These are phyloP conservation scores for Cricetomys ansorgei DNA, from an alignment of 2,113 vertebrate species.

Conservation along the genomic window DNA sequence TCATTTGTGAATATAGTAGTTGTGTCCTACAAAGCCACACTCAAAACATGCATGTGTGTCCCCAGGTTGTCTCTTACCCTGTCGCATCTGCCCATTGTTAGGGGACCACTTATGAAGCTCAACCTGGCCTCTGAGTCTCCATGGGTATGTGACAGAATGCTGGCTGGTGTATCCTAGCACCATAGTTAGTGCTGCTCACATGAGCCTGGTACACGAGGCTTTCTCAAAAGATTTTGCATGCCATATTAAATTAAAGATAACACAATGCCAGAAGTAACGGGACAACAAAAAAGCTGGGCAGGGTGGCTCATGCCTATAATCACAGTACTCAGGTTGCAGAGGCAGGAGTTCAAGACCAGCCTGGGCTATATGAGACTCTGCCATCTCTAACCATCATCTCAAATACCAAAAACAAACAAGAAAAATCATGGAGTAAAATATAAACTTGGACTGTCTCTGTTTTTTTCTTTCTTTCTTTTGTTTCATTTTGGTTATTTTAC, in stretches of 20 bases:
- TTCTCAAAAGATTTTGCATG: neutral
- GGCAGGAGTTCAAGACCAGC: neutral
- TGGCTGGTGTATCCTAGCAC: neutral
- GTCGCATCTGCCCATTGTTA: neutral
- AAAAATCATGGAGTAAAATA: neutral
- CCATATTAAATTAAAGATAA: conserved; percentile 41
- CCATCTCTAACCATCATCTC: neutral
- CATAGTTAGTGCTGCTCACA: neutral
- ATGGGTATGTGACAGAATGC: neutral
- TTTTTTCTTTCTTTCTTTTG: neutral
- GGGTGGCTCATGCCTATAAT: neutral
- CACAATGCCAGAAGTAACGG: neutral
- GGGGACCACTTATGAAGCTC: neutral
- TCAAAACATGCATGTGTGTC: neutral
- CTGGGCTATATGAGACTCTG: neutral
- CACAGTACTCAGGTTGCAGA: neutral
- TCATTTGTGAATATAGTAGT: neutral
- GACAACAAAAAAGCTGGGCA: neutral
- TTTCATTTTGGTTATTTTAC: neutral
- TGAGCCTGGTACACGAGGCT: neutral
- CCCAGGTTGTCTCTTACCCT: neutral
- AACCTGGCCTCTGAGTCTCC: neutral
- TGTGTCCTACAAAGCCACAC: neutral
- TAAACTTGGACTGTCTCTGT: neutral
- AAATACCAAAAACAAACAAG: neutral